Conservation (phyloP, 2,797 vertebrate genomes). For the Mareca penelope region DNA sequence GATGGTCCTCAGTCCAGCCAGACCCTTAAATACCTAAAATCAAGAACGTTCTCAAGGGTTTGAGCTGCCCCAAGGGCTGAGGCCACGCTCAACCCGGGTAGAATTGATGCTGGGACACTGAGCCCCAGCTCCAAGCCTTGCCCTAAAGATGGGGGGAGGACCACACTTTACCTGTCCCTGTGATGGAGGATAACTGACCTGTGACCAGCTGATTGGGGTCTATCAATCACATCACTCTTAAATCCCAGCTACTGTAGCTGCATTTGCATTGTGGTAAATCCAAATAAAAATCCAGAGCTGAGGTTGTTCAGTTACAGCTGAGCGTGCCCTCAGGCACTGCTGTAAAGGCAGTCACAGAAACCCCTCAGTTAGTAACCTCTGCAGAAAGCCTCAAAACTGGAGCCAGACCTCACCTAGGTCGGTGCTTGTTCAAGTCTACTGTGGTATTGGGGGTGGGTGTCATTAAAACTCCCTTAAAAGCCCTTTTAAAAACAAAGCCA, state of each 20-base stretch:
- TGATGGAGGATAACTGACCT: neutral
- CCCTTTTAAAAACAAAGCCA: neutral
- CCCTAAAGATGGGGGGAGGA: neutral
- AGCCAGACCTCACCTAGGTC: rapidly evolving
- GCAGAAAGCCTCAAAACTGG: neutral
- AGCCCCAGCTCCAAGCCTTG: neutral
- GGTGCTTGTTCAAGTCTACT: neutral
- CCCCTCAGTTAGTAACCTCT: too few relatives aligned
- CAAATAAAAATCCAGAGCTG: neutral
- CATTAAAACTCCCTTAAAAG: neutral
- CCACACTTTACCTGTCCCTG: neutral
- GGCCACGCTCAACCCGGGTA: rapidly evolving
- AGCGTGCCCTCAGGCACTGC: rapidly evolving
- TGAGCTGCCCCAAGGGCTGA: rapidly evolving
- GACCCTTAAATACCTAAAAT: neutral
- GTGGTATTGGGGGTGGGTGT: neutral
- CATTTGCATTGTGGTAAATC: neutral
- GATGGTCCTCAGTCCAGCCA: neutral
- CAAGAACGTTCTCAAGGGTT: neutral
- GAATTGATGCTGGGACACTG: too few relatives aligned
- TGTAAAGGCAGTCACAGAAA: rapidly evolving
- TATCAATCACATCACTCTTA: neutral
- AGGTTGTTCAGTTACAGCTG: neutral
- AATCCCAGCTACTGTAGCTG: neutral
- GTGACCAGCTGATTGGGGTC: neutral